Evolutionary conservation across 2,113 vertebrate species (phyloP).

Genomic region (cattle (Bos taurus)): ARS-UCD2.0 NC_037352.1:4710001-4710500

Average conservation of each 20-base stretch:
- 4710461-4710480: not conserved
- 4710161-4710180: not conserved
- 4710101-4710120: not conserved
- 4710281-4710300: not conserved
- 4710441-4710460: not conserved
- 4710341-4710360: not conserved
- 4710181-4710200: not conserved
- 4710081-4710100: not conserved
- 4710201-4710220: not conserved
- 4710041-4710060: not conserved
- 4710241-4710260: not conserved
- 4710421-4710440: not conserved
- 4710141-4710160: not conserved
- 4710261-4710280: not conserved
- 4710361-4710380: too few species aligned
- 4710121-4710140: not conserved
- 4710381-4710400: not conserved
- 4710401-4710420: not conserved
- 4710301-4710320: not conserved
- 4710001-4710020: rapidly evolving
- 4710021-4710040: not conserved
- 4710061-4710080: not conserved
- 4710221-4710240: not conserved
- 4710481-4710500: not conserved
- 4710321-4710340: not conserved